Percentiles rank a stretch among this genome's conserved stretches.
Conservation (phyloP, 2,888 invertebrate genomes). For the Ectemnius lituratus region DNA sequence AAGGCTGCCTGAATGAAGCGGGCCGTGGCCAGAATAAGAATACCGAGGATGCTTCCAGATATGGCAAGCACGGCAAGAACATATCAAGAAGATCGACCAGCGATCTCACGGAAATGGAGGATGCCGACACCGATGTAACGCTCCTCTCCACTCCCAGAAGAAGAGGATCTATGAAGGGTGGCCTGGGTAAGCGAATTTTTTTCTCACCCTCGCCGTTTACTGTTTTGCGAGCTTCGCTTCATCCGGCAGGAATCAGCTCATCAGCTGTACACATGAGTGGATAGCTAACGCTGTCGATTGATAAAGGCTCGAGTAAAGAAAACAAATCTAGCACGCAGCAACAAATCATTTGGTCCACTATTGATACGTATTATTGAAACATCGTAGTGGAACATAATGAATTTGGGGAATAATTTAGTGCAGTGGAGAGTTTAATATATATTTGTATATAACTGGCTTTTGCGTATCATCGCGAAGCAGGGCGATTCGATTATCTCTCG, state of each 20-base stretch:
- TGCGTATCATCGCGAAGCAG: neutral
- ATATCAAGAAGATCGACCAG: constrained; percentile 85
- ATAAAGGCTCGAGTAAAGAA: too few species aligned
- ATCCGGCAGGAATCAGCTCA: neutral
- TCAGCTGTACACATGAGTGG: too few species aligned
- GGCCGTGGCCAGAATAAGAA: constrained; percentile 11
- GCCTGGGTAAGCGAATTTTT: constrained; percentile 65
- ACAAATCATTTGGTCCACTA: too few species aligned
- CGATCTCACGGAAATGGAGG: constrained; percentile 84
- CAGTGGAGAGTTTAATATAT: too few species aligned
- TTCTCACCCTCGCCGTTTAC: neutral
- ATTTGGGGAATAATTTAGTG: neutral
- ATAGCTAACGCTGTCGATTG: too few species aligned
- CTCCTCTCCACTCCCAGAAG: constrained; percentile 84
- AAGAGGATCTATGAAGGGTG: constrained; percentile 81
- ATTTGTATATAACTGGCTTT: neutral
- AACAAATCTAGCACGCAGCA: too few species aligned
- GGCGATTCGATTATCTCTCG: too few species aligned
- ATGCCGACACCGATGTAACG: constrained; percentile 82
- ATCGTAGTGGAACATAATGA: neutral
- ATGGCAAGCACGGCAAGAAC: constrained; percentile 49
- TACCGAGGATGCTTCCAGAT: constrained; percentile 1
- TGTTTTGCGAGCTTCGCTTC: neutral
- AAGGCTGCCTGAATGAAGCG: constrained; percentile 67
- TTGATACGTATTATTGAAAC: neutral